Evolutionary conservation across 2,888 invertebrate species (phyloP).

Genomic region (Chirona hameri): DNA sequence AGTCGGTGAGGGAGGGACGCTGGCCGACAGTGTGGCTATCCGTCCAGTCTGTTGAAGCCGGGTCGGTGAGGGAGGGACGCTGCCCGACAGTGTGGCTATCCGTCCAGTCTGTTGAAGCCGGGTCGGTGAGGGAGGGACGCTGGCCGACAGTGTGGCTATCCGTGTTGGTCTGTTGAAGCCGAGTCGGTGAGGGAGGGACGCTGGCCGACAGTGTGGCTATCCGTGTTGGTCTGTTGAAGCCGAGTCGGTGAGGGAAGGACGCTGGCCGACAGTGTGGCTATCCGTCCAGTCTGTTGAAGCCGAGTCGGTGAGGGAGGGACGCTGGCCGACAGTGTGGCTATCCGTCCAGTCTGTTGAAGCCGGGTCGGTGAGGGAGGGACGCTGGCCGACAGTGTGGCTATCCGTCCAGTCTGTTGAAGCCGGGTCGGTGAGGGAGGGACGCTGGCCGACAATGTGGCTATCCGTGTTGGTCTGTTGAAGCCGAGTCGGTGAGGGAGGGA

Average conservation of each 20-base stretch:
- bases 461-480: not conserved
- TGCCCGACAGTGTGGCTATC: not conserved
- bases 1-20: not conserved
- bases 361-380: not conserved
- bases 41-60: too few species aligned
- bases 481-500: not conserved
- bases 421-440: not conserved
- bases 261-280: not conserved
- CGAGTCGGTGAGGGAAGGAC: not conserved
- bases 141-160: not conserved
- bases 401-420: too few species aligned
- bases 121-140: not conserved
- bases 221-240: not conserved
- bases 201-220: not conserved
- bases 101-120: too few species aligned
- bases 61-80: not conserved
- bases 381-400: not conserved
- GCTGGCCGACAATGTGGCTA: not conserved
- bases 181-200: not conserved
- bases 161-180: too few species aligned
- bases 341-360: too few species aligned
- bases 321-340: not conserved
- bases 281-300: too few species aligned
- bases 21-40: not conserved
- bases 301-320: not conserved